These are phyloP conservation scores for Anarhynchus alexandrinus DNA, from an alignment of 2,113 vertebrate genomes.

Conservation along the genomic window DNA sequence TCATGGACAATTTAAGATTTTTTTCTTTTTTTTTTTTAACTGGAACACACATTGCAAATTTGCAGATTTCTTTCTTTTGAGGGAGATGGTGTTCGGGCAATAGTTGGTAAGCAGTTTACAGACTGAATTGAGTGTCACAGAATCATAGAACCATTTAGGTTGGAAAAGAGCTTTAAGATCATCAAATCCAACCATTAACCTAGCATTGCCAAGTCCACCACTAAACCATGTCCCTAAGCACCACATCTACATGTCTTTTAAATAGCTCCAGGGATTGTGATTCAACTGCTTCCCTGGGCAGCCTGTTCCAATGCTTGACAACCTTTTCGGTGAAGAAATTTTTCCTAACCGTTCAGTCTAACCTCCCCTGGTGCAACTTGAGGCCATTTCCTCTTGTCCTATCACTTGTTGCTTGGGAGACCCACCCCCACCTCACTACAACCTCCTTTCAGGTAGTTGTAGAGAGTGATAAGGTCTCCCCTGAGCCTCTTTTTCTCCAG, in stretches of 20 bases:
- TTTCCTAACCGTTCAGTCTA: neutral
- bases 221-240: neutral
- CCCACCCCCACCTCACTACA: rapidly evolving
- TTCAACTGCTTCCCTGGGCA: neutral
- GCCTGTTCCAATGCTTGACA: neutral
- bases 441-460: neutral
- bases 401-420: neutral
- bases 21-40: neutral
- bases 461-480: neutral
- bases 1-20: neutral
- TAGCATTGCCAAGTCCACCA: neutral
- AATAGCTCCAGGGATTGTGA: neutral
- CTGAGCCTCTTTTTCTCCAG: neutral
- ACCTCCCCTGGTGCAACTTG: neutral
- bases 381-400: neutral
- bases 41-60: neutral
- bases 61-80: neutral
- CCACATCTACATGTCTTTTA: neutral
- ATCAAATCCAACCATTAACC: neutral
- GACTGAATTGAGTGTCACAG: neutral
- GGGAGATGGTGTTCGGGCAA: neutral
- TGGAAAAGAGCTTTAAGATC: neutral
- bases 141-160: neutral
- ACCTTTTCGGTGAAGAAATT: neutral
- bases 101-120: neutral